phyloP scores from a whole-genome alignment of 2,888 invertebrate species.

The Pseudococcus jackbeardsleyi region DNA sequence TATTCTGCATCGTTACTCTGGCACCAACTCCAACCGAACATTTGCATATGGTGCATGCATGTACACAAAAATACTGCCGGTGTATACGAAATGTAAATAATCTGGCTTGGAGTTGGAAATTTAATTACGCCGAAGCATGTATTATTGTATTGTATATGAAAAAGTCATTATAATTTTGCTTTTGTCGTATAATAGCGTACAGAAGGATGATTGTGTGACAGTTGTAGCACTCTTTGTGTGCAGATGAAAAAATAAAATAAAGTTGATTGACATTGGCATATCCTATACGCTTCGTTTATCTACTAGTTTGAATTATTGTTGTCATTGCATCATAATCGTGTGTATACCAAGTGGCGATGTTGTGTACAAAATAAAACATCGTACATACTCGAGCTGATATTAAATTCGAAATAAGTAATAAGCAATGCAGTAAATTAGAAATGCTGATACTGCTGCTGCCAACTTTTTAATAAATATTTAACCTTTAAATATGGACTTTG shows the following conservation, averaged over 20 bases:
- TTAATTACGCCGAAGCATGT: not conserved
- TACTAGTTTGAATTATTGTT: constrained; percentile 24
- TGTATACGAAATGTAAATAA: constrained; percentile 1
- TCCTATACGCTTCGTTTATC: constrained; percentile 30
- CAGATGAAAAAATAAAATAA: not conserved
- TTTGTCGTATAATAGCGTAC: not conserved
- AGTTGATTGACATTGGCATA: constrained; percentile 41
- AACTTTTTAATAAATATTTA: constrained; percentile 32
- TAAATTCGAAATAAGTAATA: not conserved
- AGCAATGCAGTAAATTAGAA: not conserved
- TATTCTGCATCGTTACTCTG: not conserved
- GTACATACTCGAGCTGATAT: not conserved
- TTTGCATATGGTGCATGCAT: not conserved
- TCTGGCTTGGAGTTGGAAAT: not conserved
- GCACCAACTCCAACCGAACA: not conserved
- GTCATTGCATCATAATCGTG: constrained; percentile 20
- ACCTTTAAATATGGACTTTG: constrained; percentile 34
- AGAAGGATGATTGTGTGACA: constrained; percentile 35
- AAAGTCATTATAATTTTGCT: constrained; percentile 2
- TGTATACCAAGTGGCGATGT: not conserved
- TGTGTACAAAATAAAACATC: not conserved
- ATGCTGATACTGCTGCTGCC: not conserved
- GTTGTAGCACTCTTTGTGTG: constrained; percentile 14
- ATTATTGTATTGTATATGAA: not conserved
- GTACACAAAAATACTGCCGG: not conserved